phyloP scores from a whole-genome alignment of 2,888 invertebrate genomes.

The Eupithecia pulchellata region DNA sequence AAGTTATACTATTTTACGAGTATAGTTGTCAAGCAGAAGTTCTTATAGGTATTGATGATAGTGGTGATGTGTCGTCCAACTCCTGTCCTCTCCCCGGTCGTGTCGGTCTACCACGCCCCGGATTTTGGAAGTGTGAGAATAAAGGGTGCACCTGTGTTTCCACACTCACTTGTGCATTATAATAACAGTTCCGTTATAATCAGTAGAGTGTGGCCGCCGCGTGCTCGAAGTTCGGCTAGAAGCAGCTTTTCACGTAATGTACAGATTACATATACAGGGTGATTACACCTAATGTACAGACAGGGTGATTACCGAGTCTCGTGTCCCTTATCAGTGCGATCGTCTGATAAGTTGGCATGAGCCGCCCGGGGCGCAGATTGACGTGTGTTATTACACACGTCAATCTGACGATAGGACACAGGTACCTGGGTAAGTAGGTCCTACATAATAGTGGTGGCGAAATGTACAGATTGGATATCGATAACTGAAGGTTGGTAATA shows the following conservation, averaged over 20 bases:
- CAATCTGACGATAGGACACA: background rate
- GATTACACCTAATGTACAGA: background rate
- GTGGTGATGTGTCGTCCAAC: too few relatives aligned
- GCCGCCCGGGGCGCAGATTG: background rate
- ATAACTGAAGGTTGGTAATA: background rate
- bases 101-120: too few relatives aligned
- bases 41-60: too few relatives aligned
- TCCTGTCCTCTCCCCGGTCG: too few relatives aligned
- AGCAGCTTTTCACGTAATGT: background rate
- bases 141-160: too few relatives aligned
- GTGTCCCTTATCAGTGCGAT: constrained; percentile 7
- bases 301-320: constrained; percentile 2
- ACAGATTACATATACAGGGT: too few relatives aligned
- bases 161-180: too few relatives aligned
- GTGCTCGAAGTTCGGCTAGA: background rate
- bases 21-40: too few relatives aligned
- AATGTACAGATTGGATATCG: constrained; percentile 5
- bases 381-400: background rate
- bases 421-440: background rate
- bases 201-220: background rate
- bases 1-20: too few relatives aligned
- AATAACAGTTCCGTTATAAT: background rate
- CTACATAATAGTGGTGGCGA: constrained; percentile 7
- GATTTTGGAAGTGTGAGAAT: too few relatives aligned
- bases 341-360: constrained; percentile 1